These are phyloP conservation scores for Formica selysi DNA, from an alignment of 1,140 invertebrate genomes.

Conservation along the genomic window DNA sequence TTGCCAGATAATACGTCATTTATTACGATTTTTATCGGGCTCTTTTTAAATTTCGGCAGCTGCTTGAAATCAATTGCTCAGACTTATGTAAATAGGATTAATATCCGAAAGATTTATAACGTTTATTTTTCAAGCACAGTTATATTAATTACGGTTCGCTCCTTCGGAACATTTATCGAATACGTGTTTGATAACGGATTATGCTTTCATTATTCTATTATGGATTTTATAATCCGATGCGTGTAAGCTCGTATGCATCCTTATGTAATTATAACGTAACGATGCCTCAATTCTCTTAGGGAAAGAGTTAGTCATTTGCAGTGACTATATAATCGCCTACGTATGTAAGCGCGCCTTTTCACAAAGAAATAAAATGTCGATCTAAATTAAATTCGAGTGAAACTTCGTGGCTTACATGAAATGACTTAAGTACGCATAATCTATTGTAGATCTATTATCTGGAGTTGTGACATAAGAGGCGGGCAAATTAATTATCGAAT, in stretches of 20 bases:
- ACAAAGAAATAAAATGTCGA: slow-evolving; percentile 6
- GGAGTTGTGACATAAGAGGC: neutral
- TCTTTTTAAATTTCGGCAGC: neutral
- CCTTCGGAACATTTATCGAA: neutral
- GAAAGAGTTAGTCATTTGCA: slow-evolving; percentile 19
- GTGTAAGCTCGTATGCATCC: neutral
- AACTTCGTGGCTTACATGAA: neutral
- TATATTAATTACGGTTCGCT: neutral
- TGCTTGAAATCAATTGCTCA: neutral
- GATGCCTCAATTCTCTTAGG: neutral
- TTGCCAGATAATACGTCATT: neutral
- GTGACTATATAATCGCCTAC: neutral
- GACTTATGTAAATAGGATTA: neutral
- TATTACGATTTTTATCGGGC: neutral
- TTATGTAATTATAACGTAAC: slow-evolving; percentile 52
- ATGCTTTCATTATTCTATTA: neutral
- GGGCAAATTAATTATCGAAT: neutral
- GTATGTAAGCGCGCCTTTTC: neutral
- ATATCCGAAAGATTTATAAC: neutral
- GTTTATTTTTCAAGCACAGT: neutral
- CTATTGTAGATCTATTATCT: neutral
- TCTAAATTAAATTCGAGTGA: slow-evolving; percentile 9
- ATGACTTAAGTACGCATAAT: neutral
- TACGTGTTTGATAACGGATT: neutral
- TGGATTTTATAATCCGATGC: slow-evolving; percentile 4